Evolutionary conservation across 1,140 invertebrate genomes (phyloP).

Genomic region (Lethrus apterus): DNA sequence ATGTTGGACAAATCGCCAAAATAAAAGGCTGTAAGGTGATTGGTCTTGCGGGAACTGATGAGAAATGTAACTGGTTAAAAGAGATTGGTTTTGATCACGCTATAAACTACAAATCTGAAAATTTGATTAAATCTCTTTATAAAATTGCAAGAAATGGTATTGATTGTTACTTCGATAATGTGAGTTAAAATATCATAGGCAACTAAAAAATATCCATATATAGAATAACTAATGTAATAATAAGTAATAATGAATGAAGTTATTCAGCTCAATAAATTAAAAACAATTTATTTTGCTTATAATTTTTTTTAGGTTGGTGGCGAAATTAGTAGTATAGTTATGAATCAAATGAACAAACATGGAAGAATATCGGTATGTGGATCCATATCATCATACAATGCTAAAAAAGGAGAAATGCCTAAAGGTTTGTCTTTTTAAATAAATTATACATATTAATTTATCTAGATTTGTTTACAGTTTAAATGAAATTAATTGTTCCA

Average conservation of each 20-base stretch:
- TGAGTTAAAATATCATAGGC: conserved; percentile 37
- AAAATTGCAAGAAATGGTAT: conserved; percentile 56
- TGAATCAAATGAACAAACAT: conserved; percentile 52
- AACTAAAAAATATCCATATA: background rate
- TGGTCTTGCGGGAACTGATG: conserved; percentile 59
- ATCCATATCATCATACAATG: conserved; percentile 53
- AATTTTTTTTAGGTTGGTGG: conserved; percentile 42
- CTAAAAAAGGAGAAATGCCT: conserved; percentile 25
- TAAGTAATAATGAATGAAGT: no score
- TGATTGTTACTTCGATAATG: conserved; percentile 69
- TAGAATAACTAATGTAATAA: background rate
- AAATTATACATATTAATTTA: conserved; percentile 24
- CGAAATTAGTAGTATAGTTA: conserved; percentile 51
- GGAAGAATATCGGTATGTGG: conserved; percentile 57
- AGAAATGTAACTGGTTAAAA: conserved; percentile 59
- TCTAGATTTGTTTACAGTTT: conserved; percentile 17
- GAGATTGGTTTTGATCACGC: conserved; percentile 57
- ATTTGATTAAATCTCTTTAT: conserved; percentile 47
- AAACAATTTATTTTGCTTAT: background rate
- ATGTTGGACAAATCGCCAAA: conserved; percentile 66
- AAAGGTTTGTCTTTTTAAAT: conserved; percentile 28
- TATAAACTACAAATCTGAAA: conserved; percentile 60
- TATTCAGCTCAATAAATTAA: background rate
- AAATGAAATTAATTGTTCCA: conserved; percentile 44
- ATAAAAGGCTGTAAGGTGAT: conserved; percentile 58